Base-by-base conservation (phyloP, 2,113 vertebrate species). In the Neolamprologus fasciatus region DNA sequence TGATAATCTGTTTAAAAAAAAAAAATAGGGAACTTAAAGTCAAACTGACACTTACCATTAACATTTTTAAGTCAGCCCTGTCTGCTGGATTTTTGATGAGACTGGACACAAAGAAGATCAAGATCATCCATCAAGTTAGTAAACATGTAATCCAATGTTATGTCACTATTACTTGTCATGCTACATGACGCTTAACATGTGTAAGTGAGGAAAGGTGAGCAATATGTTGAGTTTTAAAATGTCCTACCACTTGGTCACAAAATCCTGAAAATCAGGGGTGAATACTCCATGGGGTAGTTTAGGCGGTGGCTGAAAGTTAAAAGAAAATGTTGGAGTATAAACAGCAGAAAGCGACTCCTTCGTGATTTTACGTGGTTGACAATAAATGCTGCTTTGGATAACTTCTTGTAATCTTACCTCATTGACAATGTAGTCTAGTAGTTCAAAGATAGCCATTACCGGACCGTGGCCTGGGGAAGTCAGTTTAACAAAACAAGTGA, bases 361-460 rank as follows among this genome's bases (percentile, higher is more conserved):
- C 1, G 6, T 68, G 9, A 53, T 82, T 23, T 81, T 40, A n/a
- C 3, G 45, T 33, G 26, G 45, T n/a, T 51, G 73, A 13, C 45
- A 33, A 33, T 51, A 51, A 51, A 78, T 51, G 7, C 45, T 78
- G 17, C 26, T 78, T 78, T 51, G 16, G 45, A 51, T 11, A n/a
- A n/a, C 88, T 88, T 87, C 9, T 95, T 51, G 3, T 50, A 78
- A 13, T 78, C 97, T 55, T 71, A 99, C 98, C 98, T 99, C 99
- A 4, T 99, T 99, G 78, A 99, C 99, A 58, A 99, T 99, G 91
- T 99, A 99, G 96, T 99, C 99, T 97, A 99, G 96, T 91, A 99
- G 96, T 61, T 99, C 99, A 53, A 99, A 99, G 96, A 99, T 99
- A 84, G 99, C 99, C 99, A 99, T 99, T 6, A 98, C 98, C 0